phyloP scores from a whole-genome alignment of 2,797 vertebrate genomes.

The Falco naumanni region DNA sequence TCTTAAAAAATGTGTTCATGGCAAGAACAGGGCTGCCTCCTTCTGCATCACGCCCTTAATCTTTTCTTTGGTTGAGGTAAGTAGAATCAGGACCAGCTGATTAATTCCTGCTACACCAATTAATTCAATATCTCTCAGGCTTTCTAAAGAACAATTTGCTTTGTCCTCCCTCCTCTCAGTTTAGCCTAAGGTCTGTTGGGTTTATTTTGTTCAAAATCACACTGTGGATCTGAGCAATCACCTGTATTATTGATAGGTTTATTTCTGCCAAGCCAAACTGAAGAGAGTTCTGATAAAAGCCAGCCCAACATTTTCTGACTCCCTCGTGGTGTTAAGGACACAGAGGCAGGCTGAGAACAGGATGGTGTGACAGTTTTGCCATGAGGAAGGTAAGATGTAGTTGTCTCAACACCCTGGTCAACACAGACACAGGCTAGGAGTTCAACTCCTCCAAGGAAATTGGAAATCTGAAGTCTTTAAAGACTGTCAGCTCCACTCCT shows the following conservation, averaged over 20 bases:
- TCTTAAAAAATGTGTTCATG: background rate
- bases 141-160: background rate
- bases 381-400: background rate
- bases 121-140: background rate
- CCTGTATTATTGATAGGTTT: background rate
- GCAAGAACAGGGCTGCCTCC: background rate
- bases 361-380: background rate
- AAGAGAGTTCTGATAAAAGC: background rate
- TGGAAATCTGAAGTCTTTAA: background rate
- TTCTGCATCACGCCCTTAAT: background rate
- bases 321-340: background rate
- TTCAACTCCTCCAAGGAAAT: background rate
- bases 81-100: background rate
- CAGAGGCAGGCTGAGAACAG: background rate
- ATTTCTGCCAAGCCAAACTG: background rate
- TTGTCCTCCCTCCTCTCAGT: background rate
- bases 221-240: background rate
- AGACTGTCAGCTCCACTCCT: background rate
- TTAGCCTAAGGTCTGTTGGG: background rate
- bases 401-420: background rate
- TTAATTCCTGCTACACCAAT: background rate
- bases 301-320: background rate
- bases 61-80: background rate
- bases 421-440: background rate
- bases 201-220: background rate